Evolutionary conservation across 2,113 vertebrate genomes (phyloP), one percentile per base, ranked within the genome.

Genomic region (Cinclus cinclus): DNA sequence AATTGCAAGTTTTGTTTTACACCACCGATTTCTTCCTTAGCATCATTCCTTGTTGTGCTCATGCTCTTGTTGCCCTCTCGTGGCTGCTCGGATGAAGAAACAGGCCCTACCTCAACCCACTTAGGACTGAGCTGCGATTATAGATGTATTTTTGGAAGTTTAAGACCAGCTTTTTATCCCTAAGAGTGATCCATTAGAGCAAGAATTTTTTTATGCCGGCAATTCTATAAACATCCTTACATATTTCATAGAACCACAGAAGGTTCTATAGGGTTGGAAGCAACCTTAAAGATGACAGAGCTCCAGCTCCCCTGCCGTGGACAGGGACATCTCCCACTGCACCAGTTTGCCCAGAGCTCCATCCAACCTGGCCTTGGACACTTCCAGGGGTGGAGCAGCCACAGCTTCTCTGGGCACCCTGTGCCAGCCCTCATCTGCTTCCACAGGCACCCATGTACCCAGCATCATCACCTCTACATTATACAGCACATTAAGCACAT

Each of bases 31-130:
- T 41, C 75, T 44, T 7, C 21, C 25, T 28, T 0, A 30, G 5
- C 64, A 6, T 42, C 64, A 0, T 23, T 30, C 50, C 28, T 21
- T 2, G 39, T 13, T 44, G 90, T 75, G 76, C 83, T 93, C 92
- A 70, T 92, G 94, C 93, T 90, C 95, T 23, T 81, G 94, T 97
- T 94, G 95, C 96, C 96, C 96, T 95, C 94, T 95, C 50, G 95
- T 93, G 96, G 94, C 49, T 94, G 86, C 64, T 68, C 13, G 15
- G 31, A 1, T 4, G 13, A 71, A 92, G 87, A 56, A 78, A 37
- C 78, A 15, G 17, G 6, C 33, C 18, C 31, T 7, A 8, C 53
- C 58, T 75, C 75, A 46, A 4, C 14, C 17, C n/a, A 0, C 11
- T n/a, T 7, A 1, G 18, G 15, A 2, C 30, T 3, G 33, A 56